Conservation (phyloP, 2,797 vertebrate species). For the Sebastes paucispinis region DNA sequence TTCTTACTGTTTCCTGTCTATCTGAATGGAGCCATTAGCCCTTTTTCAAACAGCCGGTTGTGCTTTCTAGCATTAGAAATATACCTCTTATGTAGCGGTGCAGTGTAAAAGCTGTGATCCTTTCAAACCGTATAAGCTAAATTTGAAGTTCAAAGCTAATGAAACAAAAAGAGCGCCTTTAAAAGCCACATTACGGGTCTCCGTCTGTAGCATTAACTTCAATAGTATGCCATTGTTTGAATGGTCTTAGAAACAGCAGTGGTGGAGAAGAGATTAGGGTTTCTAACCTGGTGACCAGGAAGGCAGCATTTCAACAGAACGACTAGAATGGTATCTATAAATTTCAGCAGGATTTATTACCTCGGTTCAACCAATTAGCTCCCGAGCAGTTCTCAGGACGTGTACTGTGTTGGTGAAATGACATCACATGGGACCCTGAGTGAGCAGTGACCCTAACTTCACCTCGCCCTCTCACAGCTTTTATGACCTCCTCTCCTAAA, state of each 20-base stretch:
- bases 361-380: conserved; percentile 76
- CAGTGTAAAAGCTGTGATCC: conserved; percentile 1
- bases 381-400: conserved; percentile 66
- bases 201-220: not conserved
- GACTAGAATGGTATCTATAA: conserved; percentile 71
- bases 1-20: conserved; percentile 55
- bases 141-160: conserved; percentile 68
- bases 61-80: conserved; percentile 39
- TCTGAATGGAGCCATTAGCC: conserved; percentile 59
- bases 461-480: conserved; percentile 79
- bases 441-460: conserved; percentile 82
- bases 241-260: conserved; percentile 13
- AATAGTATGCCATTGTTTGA: conserved; percentile 18
- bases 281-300: conserved; percentile 59
- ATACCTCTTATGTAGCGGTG: not conserved
- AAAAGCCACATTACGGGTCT: not conserved
- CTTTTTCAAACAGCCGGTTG: conserved; percentile 47
- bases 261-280: conserved; percentile 25
- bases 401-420: conserved; percentile 68
- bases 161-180: conserved; percentile 10
- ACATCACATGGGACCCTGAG: conserved; percentile 78
- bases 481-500: conserved; percentile 69
- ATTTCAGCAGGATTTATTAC: conserved; percentile 79
- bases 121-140: conserved; percentile 19
- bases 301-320: conserved; percentile 61